A percentile compares a stretch with the other conserved stretches of the same genome.
Conservation (phyloP, 2,113 vertebrate species). For the Panthera uncia region DNA sequence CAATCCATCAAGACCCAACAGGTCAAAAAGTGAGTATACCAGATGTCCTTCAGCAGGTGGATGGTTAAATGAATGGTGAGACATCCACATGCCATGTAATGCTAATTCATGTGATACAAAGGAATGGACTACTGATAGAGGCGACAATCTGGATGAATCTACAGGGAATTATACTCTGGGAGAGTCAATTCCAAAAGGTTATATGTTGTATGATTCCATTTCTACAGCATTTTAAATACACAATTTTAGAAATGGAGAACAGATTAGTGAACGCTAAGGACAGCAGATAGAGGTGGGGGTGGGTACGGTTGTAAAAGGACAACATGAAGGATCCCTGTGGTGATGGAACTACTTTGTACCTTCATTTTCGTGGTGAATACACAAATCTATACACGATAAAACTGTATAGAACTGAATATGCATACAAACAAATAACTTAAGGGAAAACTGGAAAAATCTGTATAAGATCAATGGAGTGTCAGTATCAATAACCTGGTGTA, state of each 20-base stretch:
- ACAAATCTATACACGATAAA: not conserved
- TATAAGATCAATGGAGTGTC: not conserved
- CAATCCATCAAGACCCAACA: not conserved
- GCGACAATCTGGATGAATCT: not conserved
- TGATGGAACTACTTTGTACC: not conserved
- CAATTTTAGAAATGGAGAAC: not conserved
- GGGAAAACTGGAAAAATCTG: not conserved
- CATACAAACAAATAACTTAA: not conserved
- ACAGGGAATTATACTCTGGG: not conserved
- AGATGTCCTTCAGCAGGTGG: not conserved
- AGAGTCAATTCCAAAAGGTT: not conserved
- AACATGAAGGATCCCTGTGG: not conserved
- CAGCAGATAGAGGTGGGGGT: not conserved
- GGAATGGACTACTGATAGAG: not conserved
- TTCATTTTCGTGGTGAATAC: not conserved
- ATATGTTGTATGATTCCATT: not conserved
- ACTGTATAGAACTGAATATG: not conserved
- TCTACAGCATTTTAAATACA: not conserved
- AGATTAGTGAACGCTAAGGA: not conserved
- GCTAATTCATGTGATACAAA: not conserved
- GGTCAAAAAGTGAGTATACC: not conserved
- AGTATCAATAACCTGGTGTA: not conserved
- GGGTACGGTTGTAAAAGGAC: not conserved
- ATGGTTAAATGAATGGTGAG: not conserved
- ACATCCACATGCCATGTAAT: not conserved